A percentile compares a stretch with the other conserved stretches of the same genome.
Evolutionary conservation across 1,140 invertebrate species (phyloP).

Genomic region (Wasmannia auropunctata): DNA sequence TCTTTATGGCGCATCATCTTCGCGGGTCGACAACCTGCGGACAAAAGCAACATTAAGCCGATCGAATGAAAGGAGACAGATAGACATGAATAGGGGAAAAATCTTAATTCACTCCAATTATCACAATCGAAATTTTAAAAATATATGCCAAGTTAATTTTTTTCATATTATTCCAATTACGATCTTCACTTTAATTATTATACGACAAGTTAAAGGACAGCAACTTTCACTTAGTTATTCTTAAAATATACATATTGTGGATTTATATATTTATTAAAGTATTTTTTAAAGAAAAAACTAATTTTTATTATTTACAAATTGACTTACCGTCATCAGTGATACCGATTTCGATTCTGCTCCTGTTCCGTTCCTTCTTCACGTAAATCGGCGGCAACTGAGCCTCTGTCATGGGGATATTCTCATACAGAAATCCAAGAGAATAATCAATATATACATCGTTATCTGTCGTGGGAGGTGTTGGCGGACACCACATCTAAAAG

Average conservation of each 20-base stretch:
- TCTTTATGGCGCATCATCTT: conserved; percentile 90
- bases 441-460: conserved; percentile 96
- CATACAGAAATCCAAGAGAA: conserved; percentile 94
- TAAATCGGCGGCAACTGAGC: conserved; percentile 94
- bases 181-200: not conserved
- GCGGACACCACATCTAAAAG: conserved; percentile 96
- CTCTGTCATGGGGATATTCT: conserved; percentile 93
- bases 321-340: conserved; percentile 83
- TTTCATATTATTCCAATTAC: not conserved
- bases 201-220: not conserved
- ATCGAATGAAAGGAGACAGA: not conserved
- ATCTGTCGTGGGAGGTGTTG: conserved; percentile 96
- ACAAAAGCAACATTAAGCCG: conserved; percentile 60
- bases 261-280: too few species aligned
- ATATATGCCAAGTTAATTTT: not conserved
- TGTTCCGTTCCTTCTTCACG: conserved; percentile 92
- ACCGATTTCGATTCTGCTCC: conserved; percentile 88
- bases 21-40: conserved; percentile 85
- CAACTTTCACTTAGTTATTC: not conserved
- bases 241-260: not conserved
- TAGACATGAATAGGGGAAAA: not conserved
- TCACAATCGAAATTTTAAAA: not conserved
- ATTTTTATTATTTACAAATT: not conserved
- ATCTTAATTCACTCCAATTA: too few species aligned
- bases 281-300: not conserved